Evolutionary conservation across 2,888 invertebrate species (phyloP).

Genomic region (Ephialtes manifestator): DNA sequence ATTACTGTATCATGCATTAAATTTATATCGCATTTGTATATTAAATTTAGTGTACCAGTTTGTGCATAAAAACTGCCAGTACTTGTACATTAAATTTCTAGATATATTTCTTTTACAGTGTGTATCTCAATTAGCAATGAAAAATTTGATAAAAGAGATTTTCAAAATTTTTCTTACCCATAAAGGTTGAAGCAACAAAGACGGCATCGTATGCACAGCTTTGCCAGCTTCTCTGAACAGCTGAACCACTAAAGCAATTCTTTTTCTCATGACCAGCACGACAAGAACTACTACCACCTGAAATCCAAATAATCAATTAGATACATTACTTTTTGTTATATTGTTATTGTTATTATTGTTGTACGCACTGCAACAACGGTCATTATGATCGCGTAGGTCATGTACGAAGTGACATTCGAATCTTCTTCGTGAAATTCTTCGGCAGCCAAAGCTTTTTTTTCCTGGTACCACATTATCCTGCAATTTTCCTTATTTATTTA

Average conservation of each 20-base stretch:
- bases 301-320: conserved; percentile 1
- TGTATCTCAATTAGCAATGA: no score
- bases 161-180: conserved; percentile 85
- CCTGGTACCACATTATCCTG: conserved; percentile 86
- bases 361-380: conserved; percentile 87
- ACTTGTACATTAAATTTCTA: no score
- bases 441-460: conserved; percentile 79
- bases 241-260: conserved; percentile 89
- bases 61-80: no score
- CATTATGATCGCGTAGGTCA: conserved; percentile 88
- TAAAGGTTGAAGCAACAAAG: conserved; percentile 88
- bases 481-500: background rate
- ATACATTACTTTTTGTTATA: no score
- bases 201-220: conserved; percentile 89
- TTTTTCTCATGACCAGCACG: conserved; percentile 88
- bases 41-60: no score
- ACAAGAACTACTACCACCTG: conserved; percentile 87
- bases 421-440: conserved; percentile 76
- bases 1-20: no score
- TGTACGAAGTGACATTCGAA: conserved; percentile 83
- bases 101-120: no score
- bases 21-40: no score
- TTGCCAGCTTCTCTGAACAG: conserved; percentile 90
- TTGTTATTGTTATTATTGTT: background rate
- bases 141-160: no score